phyloP scores from a whole-genome alignment of 2,797 vertebrate species.

The Enteromius trimaculatus region DNA sequence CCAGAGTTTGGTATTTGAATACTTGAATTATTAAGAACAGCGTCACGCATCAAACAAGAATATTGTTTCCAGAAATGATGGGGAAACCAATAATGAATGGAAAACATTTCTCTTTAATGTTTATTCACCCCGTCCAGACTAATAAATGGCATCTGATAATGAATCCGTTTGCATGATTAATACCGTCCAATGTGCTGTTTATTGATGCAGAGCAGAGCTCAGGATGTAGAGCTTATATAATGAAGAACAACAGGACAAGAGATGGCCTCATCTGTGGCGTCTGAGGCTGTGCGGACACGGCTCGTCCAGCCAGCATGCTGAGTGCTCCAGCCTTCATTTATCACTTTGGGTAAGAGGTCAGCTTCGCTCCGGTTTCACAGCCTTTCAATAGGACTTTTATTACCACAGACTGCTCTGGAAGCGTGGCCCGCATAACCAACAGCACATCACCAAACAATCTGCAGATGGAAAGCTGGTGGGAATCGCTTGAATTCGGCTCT shows the following conservation, averaged over 20 bases:
- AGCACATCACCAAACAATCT: slow-evolving; percentile 12
- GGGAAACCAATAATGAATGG: slow-evolving; percentile 22
- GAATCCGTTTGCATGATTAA: slow-evolving; percentile 37
- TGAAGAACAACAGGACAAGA: slow-evolving; percentile 52
- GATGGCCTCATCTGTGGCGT: slow-evolving; percentile 52
- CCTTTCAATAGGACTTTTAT: slow-evolving; percentile 56
- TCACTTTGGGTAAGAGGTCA: slow-evolving; percentile 54
- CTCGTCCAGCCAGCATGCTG: slow-evolving; percentile 55
- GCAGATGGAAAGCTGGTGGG: slow-evolving; percentile 44
- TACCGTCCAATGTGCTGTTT: slow-evolving; percentile 50
- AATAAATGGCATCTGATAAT: slow-evolving; percentile 50
- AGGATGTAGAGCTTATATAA: slow-evolving; percentile 56
- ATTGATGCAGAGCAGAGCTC: slow-evolving; percentile 56
- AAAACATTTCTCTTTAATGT: slow-evolving; percentile 19
- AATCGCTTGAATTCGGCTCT: slow-evolving; percentile 27
- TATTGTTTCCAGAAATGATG: slow-evolving; percentile 21
- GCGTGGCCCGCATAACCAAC: slow-evolving; percentile 49
- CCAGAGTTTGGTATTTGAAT: too few relatives aligned
- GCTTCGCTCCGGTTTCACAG: slow-evolving; percentile 41
- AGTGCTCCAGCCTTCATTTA: slow-evolving; percentile 52
- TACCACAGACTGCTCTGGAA: slow-evolving; percentile 32
- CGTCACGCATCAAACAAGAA: not conserved
- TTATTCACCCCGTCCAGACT: slow-evolving; percentile 34
- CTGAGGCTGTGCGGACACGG: slow-evolving; percentile 50
- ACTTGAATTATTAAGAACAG: not conserved